Percentiles rank a stretch among this genome's conserved stretches.
Conservation (phyloP, 2,797 vertebrate genomes). For the Coregonus ussuriensis region DNA sequence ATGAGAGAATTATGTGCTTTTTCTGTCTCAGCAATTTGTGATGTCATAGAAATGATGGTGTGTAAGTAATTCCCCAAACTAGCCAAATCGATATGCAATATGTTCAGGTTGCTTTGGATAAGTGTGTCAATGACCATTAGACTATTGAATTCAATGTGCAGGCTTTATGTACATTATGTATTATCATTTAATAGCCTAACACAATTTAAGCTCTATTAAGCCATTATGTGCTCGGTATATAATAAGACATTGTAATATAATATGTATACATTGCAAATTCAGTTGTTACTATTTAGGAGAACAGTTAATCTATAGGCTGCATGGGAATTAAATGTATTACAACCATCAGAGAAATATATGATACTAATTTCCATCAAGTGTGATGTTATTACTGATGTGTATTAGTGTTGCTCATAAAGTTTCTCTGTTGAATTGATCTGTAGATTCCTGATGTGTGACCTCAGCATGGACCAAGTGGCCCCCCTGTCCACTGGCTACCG, state of each 20-base stretch:
- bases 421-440: background rate
- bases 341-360: background rate
- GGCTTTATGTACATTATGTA: background rate
- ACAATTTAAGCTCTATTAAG: background rate
- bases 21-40: background rate
- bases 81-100: too few species aligned
- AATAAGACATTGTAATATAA: background rate
- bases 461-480: constrained; percentile 85
- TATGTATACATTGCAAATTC: background rate
- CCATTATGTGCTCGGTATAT: too few species aligned
- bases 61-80: background rate
- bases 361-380: background rate
- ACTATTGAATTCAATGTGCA: background rate
- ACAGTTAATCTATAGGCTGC: background rate
- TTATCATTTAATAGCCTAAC: background rate
- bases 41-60: background rate
- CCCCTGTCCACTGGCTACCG: constrained; percentile 75
- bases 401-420: background rate
- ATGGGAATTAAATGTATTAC: background rate
- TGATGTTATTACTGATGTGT: constrained; percentile 2
- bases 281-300: background rate
- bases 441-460: constrained; percentile 73
- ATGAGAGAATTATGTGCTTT: constrained; percentile 30
- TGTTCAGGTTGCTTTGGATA: background rate
- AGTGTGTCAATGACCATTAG: background rate